phyloP scores from a whole-genome alignment of 2,113 vertebrate species.

The Micronisus gabar region DNA sequence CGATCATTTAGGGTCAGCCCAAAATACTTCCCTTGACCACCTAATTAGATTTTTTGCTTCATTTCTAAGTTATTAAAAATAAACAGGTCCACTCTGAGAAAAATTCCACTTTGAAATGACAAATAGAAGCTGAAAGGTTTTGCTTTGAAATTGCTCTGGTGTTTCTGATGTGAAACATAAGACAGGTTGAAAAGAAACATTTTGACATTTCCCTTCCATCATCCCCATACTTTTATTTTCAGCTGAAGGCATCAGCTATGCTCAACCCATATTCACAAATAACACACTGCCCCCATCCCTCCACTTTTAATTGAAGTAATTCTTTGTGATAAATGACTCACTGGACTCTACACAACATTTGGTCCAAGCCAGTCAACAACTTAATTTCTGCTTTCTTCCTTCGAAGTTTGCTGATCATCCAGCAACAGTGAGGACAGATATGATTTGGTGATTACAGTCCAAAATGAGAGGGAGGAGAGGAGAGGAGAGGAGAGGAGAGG shows the following conservation, averaged over 20 bases:
- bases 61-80: not conserved
- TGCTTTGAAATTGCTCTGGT: slow-evolving; percentile 11
- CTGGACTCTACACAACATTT: not conserved
- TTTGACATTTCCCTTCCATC: slow-evolving; percentile 51
- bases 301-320: not conserved
- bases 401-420: not conserved
- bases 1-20: not conserved
- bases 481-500: no score
- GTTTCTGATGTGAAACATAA: slow-evolving; percentile 25
- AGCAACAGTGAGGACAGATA: not conserved
- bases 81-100: not conserved
- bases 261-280: not conserved
- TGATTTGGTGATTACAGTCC: not conserved
- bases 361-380: not conserved
- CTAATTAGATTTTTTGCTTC: not conserved
- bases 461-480: not conserved
- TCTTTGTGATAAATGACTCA: not conserved
- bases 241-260: not conserved
- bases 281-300: not conserved
- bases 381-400: not conserved
- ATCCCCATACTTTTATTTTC: not conserved
- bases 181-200: slow-evolving; percentile 34
- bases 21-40: not conserved
- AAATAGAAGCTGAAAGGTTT: slow-evolving; percentile 21
- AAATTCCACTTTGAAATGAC: not conserved